Evolutionary conservation across 2,888 invertebrate genomes (phyloP).

Genomic region (Brachynemurus nebulosus): DNA sequence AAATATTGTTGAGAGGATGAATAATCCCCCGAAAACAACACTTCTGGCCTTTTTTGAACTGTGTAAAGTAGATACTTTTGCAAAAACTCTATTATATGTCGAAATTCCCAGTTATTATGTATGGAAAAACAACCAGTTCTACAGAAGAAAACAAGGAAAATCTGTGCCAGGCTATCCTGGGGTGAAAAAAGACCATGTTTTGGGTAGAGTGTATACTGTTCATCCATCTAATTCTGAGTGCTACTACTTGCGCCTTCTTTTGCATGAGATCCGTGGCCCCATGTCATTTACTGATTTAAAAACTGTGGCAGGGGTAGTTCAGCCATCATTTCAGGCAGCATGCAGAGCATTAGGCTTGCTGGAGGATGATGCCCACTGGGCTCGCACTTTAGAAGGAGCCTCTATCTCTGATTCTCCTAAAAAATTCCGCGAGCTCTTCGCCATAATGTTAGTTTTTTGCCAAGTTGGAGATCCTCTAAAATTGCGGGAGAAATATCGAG

Average conservation of each 20-base stretch:
- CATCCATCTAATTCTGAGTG: slow-evolving; percentile 13
- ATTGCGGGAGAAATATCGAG: slow-evolving; percentile 19
- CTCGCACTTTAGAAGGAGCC: slow-evolving; percentile 20
- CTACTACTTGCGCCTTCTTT: slow-evolving; percentile 16
- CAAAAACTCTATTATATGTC: slow-evolving; percentile 14
- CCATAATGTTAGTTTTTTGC: slow-evolving; percentile 17
- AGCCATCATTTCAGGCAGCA: slow-evolving; percentile 20
- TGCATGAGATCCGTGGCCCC: slow-evolving; percentile 22
- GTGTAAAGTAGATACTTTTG: slow-evolving; percentile 24
- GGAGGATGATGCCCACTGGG: slow-evolving; percentile 26
- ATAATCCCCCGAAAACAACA: slow-evolving; percentile 19
- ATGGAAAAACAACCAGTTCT: slow-evolving; percentile 13
- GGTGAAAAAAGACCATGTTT: slow-evolving; percentile 9
- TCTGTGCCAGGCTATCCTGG: slow-evolving; percentile 9
- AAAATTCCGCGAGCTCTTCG: slow-evolving; percentile 17
- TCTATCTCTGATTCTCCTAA: slow-evolving; percentile 15
- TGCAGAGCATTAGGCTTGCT: slow-evolving; percentile 22
- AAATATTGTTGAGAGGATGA: slow-evolving; percentile 14
- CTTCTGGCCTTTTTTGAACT: slow-evolving; percentile 25
- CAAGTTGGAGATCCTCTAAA: slow-evolving; percentile 12
- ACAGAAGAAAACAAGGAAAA: slow-evolving; percentile 14
- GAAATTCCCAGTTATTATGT: slow-evolving; percentile 22
- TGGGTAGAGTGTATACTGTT: slow-evolving; percentile 14
- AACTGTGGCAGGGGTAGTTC: slow-evolving; percentile 21
- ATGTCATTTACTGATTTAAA: slow-evolving; percentile 23